Conservation (phyloP, 1,140 invertebrate genomes). For the Vanessa atalanta region DNA sequence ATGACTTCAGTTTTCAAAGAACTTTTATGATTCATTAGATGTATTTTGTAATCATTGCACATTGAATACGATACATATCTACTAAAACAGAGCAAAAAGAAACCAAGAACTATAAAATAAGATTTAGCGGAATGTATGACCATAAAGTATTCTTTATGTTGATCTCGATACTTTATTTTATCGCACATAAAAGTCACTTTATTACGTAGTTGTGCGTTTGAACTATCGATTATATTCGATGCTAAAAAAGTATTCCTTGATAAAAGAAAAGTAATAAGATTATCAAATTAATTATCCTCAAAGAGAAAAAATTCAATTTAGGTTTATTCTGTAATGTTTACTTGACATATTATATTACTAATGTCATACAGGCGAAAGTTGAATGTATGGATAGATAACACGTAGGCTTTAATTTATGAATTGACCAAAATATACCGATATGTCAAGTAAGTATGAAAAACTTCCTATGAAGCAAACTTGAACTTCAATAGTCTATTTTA, state of each 20-base stretch:
- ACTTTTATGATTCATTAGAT: too few species aligned
- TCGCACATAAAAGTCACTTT: constrained; percentile 73
- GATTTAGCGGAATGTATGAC: constrained; percentile 70
- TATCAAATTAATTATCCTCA: background rate
- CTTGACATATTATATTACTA: too few species aligned
- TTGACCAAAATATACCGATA: too few species aligned
- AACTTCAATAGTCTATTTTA: too few species aligned
- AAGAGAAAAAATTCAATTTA: background rate
- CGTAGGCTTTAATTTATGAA: too few species aligned
- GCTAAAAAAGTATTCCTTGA: constrained; percentile 13
- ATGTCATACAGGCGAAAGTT: too few species aligned
- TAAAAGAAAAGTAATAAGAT: background rate
- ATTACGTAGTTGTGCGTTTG: constrained; percentile 60
- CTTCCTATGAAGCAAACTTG: too few species aligned
- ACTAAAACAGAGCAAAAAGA: constrained; percentile 27
- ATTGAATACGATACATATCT: constrained; percentile 7
- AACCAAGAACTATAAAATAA: constrained; percentile 65
- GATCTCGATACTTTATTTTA: constrained; percentile 72
- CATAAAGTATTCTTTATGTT: constrained; percentile 79
- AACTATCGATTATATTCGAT: constrained; percentile 57
- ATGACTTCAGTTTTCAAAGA: too few species aligned
- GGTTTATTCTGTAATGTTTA: background rate
- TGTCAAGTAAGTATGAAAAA: too few species aligned
- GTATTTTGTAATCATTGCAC: background rate
- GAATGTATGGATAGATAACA: too few species aligned